These are phyloP conservation scores for Nomada ferruginata DNA, from an alignment of 2,888 invertebrate species.

Conservation along the genomic window DNA sequence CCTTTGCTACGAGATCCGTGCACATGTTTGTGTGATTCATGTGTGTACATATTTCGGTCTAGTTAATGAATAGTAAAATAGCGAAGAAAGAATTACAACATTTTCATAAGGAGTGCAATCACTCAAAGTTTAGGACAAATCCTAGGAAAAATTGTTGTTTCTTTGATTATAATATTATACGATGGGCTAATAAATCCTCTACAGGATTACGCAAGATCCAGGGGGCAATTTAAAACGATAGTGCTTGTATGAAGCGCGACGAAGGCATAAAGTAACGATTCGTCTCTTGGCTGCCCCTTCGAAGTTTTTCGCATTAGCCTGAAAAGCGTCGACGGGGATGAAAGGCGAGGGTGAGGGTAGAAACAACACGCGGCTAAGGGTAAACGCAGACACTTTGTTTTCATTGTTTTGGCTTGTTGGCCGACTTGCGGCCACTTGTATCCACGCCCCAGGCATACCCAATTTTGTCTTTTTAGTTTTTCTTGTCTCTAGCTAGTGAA, in stretches of 20 bases:
- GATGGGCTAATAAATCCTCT: neutral
- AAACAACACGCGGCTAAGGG: slow-evolving; percentile 32
- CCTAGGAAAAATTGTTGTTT: too few species aligned
- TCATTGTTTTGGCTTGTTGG: slow-evolving; percentile 47
- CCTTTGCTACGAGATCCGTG: too few species aligned
- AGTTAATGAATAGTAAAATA: too few species aligned
- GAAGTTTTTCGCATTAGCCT: slow-evolving; percentile 35
- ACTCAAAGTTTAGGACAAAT: too few species aligned
- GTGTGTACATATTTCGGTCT: too few species aligned
- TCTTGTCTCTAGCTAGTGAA: neutral
- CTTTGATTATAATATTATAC: neutral
- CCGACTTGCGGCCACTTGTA: slow-evolving; percentile 44
- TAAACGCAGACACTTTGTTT: slow-evolving; percentile 57
- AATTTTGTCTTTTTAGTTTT: neutral
- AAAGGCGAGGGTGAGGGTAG: slow-evolving; percentile 51
- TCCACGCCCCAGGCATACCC: neutral
- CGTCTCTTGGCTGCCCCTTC: slow-evolving; percentile 44
- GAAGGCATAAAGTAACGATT: slow-evolving; percentile 18
- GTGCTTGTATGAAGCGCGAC: neutral
- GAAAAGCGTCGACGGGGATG: slow-evolving; percentile 52
- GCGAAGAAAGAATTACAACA: too few species aligned
- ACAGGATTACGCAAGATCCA: neutral
- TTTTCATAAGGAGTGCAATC: too few species aligned
- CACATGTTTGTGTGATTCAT: too few species aligned
- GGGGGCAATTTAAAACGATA: slow-evolving; percentile 8